These are phyloP conservation scores for Ephialtes manifestator DNA, from an alignment of 2,888 invertebrate genomes.

Conservation along the genomic window DNA sequence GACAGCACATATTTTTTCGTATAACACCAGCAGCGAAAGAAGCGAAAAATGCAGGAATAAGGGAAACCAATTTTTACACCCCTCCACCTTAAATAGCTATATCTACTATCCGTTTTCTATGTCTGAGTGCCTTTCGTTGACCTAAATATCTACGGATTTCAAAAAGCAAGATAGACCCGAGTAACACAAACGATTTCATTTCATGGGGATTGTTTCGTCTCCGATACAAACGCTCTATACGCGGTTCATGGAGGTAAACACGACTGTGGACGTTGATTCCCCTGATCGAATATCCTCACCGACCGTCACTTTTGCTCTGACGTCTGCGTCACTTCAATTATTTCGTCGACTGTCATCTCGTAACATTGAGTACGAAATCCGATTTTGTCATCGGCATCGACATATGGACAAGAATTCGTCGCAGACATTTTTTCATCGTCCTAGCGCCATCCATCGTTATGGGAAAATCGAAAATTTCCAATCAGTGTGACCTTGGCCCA, in stretches of 20 bases:
- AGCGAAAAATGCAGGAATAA: too few relatives aligned
- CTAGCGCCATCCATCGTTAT: constrained; percentile 10
- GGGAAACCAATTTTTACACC: too few relatives aligned
- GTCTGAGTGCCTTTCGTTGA: neutral
- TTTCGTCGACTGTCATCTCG: constrained; percentile 41
- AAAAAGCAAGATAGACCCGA: constrained; percentile 16
- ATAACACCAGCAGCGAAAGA: too few relatives aligned
- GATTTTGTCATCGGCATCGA: constrained; percentile 19
- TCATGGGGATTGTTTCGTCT: neutral
- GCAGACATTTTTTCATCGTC: neutral
- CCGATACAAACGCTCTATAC: neutral
- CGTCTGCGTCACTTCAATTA: constrained; percentile 14
- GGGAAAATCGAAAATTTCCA: neutral
- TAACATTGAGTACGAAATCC: constrained; percentile 39
- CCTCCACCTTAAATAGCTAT: neutral
- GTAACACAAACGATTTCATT: constrained; percentile 21
- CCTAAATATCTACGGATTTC: neutral
- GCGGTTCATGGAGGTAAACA: neutral
- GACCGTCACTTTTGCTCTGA: constrained; percentile 42
- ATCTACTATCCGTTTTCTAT: neutral
- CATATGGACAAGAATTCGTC: constrained; percentile 25
- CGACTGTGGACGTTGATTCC: constrained; percentile 35
- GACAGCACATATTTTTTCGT: too few relatives aligned
- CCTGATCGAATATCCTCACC: constrained; percentile 53
- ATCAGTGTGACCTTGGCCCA: constrained; percentile 12